phyloP scores from a whole-genome alignment of 2,888 invertebrate species.

The Zaprionus obscuricornis region DNA sequence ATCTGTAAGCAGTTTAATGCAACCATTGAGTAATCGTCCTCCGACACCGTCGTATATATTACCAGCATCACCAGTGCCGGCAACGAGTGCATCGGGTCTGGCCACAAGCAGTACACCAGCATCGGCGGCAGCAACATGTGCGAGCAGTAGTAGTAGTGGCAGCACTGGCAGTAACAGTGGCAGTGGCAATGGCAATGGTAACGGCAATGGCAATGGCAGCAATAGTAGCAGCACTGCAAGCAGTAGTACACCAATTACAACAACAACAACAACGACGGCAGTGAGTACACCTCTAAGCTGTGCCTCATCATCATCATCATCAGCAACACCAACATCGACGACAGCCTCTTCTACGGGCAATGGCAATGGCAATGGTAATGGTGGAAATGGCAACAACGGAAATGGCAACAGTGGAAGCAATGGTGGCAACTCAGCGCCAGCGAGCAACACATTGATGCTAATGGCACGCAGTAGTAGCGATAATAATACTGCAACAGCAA shows the following conservation, averaged over 20 bases:
- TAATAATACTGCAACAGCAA: constrained; percentile 19
- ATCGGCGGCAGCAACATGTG: constrained; percentile 71
- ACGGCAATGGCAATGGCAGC: constrained; percentile 68
- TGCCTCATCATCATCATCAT: constrained; percentile 51
- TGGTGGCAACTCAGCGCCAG: constrained; percentile 28
- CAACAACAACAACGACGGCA: constrained; percentile 67
- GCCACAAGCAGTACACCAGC: constrained; percentile 71
- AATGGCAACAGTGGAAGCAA: background rate
- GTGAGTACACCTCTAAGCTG: constrained; percentile 60
- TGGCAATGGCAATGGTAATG: background rate
- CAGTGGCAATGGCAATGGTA: constrained; percentile 46
- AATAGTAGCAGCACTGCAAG: constrained; percentile 66
- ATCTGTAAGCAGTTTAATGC: constrained; percentile 85
- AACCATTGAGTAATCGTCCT: constrained; percentile 85
- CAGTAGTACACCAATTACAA: constrained; percentile 62
- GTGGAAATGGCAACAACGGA: background rate
- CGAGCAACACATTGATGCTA: constrained; percentile 43
- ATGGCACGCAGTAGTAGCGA: constrained; percentile 23
- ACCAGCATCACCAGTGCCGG: constrained; percentile 77
- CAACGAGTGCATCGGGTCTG: constrained; percentile 61
- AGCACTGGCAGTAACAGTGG: constrained; percentile 42
- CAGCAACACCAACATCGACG: constrained; percentile 59
- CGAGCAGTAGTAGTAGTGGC: constrained; percentile 70
- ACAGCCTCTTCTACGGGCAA: constrained; percentile 60
- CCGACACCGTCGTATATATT: constrained; percentile 84